Evolutionary conservation across 2,113 vertebrate species (phyloP), one percentile per base, ranked within the genome.

Genomic region (Lonchura striata): DNA sequence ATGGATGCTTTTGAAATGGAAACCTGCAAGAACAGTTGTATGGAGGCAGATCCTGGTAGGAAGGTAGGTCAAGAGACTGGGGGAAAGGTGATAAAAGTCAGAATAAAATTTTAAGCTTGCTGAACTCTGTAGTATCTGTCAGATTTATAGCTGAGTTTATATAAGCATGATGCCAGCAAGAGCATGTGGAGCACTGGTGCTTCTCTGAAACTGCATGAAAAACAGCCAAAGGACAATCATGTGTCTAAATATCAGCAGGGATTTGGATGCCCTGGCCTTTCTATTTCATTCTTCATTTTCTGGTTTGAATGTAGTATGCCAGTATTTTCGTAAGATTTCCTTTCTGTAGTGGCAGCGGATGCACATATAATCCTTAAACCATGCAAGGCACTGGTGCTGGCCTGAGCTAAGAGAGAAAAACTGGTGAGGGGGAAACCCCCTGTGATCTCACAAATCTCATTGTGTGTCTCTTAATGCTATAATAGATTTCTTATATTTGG

Each of bases 1-100:
- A 71, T 98, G 52, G 98, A 99, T 59, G 97, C 94, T 31, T 98
- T 99, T 75, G 99, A 99, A 97, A 98, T 95, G 18, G 97, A 98
- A 80, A 96, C 96, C 15, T 98, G 82, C 86, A 98, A 98, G 84
- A 98, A 94, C 69, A 94, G 85, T 56, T 97, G 98, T 15, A 46
- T 98, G 70, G 98, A 98, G 96, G 74, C 97, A 95, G 88, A 98
- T 88, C 74, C 98, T 96, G 96, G 97, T 96, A 98, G 84, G 53
- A 95, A 97, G 97, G 98, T 98, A 95, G 17, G 77, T 63, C 21
- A 59, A 10, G 14, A 13, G 22, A 33, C 20, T 28, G 11, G 3
- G 10, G 8, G 12, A 17, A 39, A 50, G 44, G 7, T 63, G 6
- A 60, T 35, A 63, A 74, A 83, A 81, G 33, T 68, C 46, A 20